Conservation (phyloP, 1,140 invertebrate genomes). For the Brachionus rotundiformis region DNA sequence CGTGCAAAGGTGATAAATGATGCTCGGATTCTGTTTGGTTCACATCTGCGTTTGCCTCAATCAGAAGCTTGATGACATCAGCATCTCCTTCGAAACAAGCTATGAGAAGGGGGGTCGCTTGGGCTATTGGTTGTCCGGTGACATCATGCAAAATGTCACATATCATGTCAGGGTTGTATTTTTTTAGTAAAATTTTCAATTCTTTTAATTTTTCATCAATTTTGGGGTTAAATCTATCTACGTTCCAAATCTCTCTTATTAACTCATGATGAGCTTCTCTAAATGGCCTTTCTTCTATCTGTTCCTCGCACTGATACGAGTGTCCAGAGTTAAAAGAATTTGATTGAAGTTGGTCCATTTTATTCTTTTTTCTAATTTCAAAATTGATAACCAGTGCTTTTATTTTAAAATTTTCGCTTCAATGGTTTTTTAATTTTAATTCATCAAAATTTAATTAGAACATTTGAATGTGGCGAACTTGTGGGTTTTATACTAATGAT, state of each 20-base stretch:
- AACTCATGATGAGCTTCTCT: conserved; percentile 52
- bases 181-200: conserved; percentile 35
- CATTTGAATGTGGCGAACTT: conserved; percentile 2
- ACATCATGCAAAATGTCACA: conserved; percentile 52
- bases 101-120: conserved; percentile 50
- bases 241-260: conserved; percentile 51
- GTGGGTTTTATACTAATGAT: not conserved
- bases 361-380: not conserved
- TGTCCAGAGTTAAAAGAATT: conserved; percentile 9
- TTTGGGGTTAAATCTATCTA: conserved; percentile 21
- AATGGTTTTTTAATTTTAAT: not conserved
- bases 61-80: conserved; percentile 48
- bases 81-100: conserved; percentile 53
- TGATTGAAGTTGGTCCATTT: not conserved
- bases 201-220: conserved; percentile 47
- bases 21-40: conserved; percentile 52
- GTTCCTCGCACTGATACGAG: not conserved
- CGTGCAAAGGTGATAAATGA: conserved; percentile 52
- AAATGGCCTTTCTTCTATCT: conserved; percentile 22
- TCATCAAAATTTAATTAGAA: conserved; percentile 27
- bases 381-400: not conserved
- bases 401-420: conserved; percentile 41
- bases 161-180: conserved; percentile 28
- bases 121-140: conserved; percentile 50
- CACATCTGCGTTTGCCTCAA: conserved; percentile 40